phyloP scores from a whole-genome alignment of 2,797 vertebrate genomes.

The Carapus acus region DNA sequence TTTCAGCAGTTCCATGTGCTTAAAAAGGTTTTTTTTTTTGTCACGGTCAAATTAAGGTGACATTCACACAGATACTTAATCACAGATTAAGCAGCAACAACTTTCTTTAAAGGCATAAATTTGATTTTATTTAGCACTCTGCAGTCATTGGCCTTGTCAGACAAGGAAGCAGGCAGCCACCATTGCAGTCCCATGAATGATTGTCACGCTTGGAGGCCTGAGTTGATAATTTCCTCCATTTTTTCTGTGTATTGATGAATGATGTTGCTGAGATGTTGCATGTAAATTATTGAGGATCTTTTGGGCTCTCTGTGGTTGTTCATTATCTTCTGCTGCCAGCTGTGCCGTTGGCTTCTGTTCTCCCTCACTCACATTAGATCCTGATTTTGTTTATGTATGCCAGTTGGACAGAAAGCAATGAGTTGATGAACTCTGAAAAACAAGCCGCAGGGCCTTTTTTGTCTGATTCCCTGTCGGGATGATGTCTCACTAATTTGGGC shows the following conservation, averaged over 20 bases:
- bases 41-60: too few relatives aligned
- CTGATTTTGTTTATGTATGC: slow-evolving; percentile 7
- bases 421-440: slow-evolving; percentile 15
- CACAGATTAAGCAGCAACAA: too few relatives aligned
- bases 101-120: slow-evolving; percentile 56
- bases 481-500: background rate
- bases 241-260: slow-evolving; percentile 60
- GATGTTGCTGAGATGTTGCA: slow-evolving; percentile 48
- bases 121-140: slow-evolving; percentile 55
- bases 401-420: slow-evolving; percentile 11
- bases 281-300: slow-evolving; percentile 68
- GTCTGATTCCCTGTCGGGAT: slow-evolving; percentile 3
- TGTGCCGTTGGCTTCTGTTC: slow-evolving; percentile 39
- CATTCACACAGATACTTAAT: too few relatives aligned
- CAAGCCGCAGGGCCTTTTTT: slow-evolving; percentile 11
- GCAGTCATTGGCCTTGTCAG: slow-evolving; percentile 59
- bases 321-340: slow-evolving; percentile 68
- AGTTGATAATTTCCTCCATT: slow-evolving; percentile 52
- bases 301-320: slow-evolving; percentile 45
- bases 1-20: too few relatives aligned
- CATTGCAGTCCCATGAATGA: slow-evolving; percentile 55
- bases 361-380: slow-evolving; percentile 38
- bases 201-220: slow-evolving; percentile 41
- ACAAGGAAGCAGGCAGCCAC: slow-evolving; percentile 52
- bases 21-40: too few relatives aligned